phyloP scores from a whole-genome alignment of 2,888 invertebrate species.

The Priocnemis perturbator region DNA sequence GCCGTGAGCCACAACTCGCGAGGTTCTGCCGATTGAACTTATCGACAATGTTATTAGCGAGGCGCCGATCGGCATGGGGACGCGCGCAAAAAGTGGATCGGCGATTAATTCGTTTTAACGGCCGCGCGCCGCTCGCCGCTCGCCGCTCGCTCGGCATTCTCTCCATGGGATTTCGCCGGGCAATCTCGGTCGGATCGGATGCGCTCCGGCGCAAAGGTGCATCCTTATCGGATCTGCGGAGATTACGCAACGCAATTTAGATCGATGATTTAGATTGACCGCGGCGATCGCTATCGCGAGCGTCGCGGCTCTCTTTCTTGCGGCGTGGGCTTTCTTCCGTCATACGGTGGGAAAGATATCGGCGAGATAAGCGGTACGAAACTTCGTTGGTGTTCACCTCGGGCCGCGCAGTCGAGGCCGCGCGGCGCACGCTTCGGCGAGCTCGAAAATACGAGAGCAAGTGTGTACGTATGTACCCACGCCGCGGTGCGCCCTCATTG shows the following conservation, averaged over 20 bases:
- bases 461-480: too few relatives aligned
- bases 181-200: conserved; percentile 44
- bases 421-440: too few relatives aligned
- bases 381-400: conserved; percentile 5
- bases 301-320: conserved; percentile 15
- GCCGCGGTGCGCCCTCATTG: too few relatives aligned
- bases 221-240: conserved; percentile 20
- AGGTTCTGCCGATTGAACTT: too few relatives aligned
- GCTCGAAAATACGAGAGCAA: too few relatives aligned
- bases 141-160: conserved; percentile 15
- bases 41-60: background rate
- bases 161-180: conserved; percentile 43
- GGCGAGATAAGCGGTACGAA: conserved; percentile 11
- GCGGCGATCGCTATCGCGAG: conserved; percentile 31
- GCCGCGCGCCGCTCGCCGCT: too few relatives aligned
- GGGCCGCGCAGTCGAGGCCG: background rate
- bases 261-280: conserved; percentile 52
- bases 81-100: background rate
- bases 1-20: too few relatives aligned
- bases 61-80: background rate
- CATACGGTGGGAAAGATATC: conserved; percentile 45
- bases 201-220: conserved; percentile 9
- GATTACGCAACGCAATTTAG: conserved; percentile 52
- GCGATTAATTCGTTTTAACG: conserved; percentile 28
- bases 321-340: conserved; percentile 21